These are phyloP conservation scores for Ictalurus punctatus DNA, from an alignment of 2,113 vertebrate genomes.

Conservation along the genomic window DNA sequence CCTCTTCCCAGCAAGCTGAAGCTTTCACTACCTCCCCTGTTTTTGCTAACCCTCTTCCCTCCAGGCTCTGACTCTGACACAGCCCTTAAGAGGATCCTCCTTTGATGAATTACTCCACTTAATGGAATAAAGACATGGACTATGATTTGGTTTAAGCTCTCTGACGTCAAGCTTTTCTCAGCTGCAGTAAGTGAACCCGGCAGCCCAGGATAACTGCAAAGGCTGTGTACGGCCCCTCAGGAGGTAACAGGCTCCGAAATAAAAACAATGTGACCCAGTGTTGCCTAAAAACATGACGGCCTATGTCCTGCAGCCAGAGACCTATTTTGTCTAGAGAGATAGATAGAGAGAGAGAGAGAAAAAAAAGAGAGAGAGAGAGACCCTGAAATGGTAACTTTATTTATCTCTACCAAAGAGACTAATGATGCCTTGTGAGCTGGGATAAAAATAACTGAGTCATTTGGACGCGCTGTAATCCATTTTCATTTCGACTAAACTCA, in stretches of 20 bases:
- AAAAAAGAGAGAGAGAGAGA: conserved; percentile 49
- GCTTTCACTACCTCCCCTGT: conserved; percentile 35
- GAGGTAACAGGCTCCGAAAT: conserved; percentile 52
- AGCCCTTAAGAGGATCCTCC: conserved; percentile 54
- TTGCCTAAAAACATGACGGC: conserved; percentile 30
- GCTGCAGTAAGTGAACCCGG: conserved; percentile 27
- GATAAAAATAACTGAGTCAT: conserved; percentile 73
- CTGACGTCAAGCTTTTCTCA: conserved; percentile 50
- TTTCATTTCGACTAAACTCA: conserved; percentile 52
- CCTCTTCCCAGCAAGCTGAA: conserved; percentile 40
- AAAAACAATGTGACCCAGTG: conserved; percentile 56
- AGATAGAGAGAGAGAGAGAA: conserved; percentile 12
- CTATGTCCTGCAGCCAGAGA: conserved; percentile 30
- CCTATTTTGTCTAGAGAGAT: conserved; percentile 20
- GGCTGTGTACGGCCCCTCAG: conserved; percentile 27
- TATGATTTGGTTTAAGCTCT: conserved; percentile 53
- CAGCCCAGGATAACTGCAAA: conserved; percentile 14
- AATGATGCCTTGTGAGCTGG: conserved; percentile 69
- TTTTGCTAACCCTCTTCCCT: conserved; percentile 26
- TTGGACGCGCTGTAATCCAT: conserved; percentile 60
- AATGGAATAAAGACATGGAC: conserved; percentile 62
- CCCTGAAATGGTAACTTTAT: conserved; percentile 66
- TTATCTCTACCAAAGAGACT: conserved; percentile 69
- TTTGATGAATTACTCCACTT: conserved; percentile 66
- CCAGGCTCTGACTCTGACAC: conserved; percentile 38